phyloP scores from a whole-genome alignment of 2,797 vertebrate species.

The Cynopterus sphinx region DNA sequence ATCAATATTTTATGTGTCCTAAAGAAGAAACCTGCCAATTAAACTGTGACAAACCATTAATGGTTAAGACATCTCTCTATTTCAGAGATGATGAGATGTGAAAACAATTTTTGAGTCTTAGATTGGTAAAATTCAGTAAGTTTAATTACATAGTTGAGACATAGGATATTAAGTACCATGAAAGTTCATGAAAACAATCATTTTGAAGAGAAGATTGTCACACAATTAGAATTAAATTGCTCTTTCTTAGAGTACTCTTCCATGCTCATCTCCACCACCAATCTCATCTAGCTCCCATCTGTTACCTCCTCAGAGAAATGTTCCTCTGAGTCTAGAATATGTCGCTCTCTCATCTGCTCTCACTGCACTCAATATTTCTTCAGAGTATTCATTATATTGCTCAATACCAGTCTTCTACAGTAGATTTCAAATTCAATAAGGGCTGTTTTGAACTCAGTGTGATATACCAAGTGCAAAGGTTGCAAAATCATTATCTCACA shows the following conservation, averaged over 20 bases:
- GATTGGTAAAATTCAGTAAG: constrained; percentile 18
- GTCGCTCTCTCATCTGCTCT: not conserved
- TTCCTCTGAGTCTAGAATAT: not conserved
- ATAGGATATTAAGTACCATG: not conserved
- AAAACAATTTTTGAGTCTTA: constrained; percentile 41
- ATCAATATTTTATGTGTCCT: not conserved
- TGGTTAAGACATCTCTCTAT: constrained; percentile 2
- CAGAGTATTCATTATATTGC: not conserved
- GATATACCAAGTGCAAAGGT: not conserved
- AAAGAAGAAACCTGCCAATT: constrained; percentile 4
- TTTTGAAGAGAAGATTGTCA: constrained; percentile 20
- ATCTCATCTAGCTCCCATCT: not conserved
- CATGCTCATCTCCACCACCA: not conserved
- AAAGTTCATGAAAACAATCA: constrained; percentile 26
- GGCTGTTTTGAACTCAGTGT: not conserved
- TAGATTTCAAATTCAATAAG: constrained; percentile 24
- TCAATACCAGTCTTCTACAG: not conserved
- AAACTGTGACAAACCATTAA: constrained; percentile 17
- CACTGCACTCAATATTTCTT: not conserved
- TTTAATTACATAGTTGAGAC: constrained; percentile 12
- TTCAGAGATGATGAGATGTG: constrained; percentile 19
- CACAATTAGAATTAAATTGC: not conserved
- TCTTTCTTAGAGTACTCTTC: constrained; percentile 4
- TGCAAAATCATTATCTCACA: constrained; percentile 36
- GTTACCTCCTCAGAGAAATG: not conserved